Evolutionary conservation across 2,888 invertebrate species (phyloP), one percentile per base, ranked within the genome.

Genomic region (Rhagium mordax): DNA sequence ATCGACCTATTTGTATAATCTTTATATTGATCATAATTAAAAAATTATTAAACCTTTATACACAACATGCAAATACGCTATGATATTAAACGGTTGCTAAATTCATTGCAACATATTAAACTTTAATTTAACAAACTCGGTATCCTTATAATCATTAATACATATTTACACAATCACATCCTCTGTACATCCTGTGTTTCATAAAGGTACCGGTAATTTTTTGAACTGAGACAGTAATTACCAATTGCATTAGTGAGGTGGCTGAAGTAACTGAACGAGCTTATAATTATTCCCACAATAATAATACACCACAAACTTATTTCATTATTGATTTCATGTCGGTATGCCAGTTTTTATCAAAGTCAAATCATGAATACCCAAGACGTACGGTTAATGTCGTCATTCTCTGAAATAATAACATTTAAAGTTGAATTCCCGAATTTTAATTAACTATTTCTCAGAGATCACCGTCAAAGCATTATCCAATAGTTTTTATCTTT

Each of bases 381-480:
- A 71, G 73, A 41, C 74, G 76, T 67, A 76, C 74, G 62, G 55
- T 77, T 78, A 78, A 68, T 71, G 77, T 74, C 68, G 72, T 68
- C 74, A 74, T 83, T 83, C 83, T 76, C 79, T 83, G 83, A 83
- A 83, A 83, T 83, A 80, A 81, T 82, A 83, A 83, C 81, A 79
- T 81, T 83, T 82, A 82, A 81, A 79, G 75, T 74, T 76, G 79
- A 75, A 82, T 83, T 83, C 83, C 83, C 84, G 84, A 84, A 83
- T 84, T 83, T 83, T 82, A 84, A 84, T 84, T 83, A 83, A 83
- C 76, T 83, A 83, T 80, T 84, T 84, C 84, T 81, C 79, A 79
- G 84, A 84, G 82, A 80, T 82, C 83, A 79, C 83, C 79, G 78
- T 73, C 77, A 77, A 76, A 72, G 73, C 53, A 69, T 62, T 62